These are phyloP conservation scores for Thunnus maccoyii DNA, from an alignment of 2,113 vertebrate species.

Conservation along the genomic window DNA sequence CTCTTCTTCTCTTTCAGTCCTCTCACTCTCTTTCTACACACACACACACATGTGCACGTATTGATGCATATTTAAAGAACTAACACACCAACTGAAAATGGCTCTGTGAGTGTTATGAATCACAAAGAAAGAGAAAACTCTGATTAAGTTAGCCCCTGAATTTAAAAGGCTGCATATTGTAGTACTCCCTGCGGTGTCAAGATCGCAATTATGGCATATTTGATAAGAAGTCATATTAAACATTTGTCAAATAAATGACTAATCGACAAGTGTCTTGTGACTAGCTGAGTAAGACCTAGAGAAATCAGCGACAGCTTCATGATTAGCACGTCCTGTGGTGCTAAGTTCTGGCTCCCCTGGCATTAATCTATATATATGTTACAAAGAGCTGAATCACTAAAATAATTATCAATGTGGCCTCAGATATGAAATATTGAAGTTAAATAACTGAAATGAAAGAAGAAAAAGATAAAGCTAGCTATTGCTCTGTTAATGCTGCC, in stretches of 20 bases:
- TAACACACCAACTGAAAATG: constrained; percentile 11
- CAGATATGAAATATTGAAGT: constrained; percentile 47
- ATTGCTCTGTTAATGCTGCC: constrained; percentile 27
- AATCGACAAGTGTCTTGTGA: constrained; percentile 29
- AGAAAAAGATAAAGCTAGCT: constrained; percentile 29
- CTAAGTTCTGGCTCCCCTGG: constrained; percentile 31
- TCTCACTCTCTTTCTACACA: neutral
- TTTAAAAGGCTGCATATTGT: constrained; percentile 7
- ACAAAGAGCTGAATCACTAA: constrained; percentile 40
- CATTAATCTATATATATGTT: constrained; percentile 56
- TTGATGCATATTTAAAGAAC: neutral
- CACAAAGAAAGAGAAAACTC: constrained; percentile 24
- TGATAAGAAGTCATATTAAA: constrained; percentile 55
- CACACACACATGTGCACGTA: constrained; percentile 16
- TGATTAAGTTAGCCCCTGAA: constrained; percentile 20
- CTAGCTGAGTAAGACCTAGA: constrained; percentile 46
- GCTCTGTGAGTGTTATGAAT: constrained; percentile 22
- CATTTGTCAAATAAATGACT: constrained; percentile 58
- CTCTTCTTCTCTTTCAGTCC: constrained; percentile 14
- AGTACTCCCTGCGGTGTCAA: constrained; percentile 34
- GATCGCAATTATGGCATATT: constrained; percentile 56
- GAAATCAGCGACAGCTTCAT: constrained; percentile 39
- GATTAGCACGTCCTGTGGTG: constrained; percentile 59
- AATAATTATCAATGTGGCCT: constrained; percentile 41
- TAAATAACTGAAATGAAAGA: constrained; percentile 40